Evolutionary conservation across 2,797 vertebrate genomes (phyloP), one percentile per base, ranked within the genome.

Genomic region (Molossus molossus): DNA sequence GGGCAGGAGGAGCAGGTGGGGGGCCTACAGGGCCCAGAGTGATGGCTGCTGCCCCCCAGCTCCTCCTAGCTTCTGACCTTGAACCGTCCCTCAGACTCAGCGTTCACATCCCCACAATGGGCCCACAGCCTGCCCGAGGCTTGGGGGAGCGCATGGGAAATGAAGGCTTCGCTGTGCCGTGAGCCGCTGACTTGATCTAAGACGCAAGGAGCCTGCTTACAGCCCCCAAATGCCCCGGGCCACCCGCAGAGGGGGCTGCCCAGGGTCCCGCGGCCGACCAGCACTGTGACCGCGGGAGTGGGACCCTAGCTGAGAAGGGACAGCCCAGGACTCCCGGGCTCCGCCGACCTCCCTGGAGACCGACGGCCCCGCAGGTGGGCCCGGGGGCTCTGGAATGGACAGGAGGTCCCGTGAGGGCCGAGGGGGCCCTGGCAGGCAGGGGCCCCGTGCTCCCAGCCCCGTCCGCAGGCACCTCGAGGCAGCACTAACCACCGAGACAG

Each of bases 401-500:
- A 21, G 60, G 37, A 12, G n/a, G 45, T 25, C n/a, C 5, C 0
- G 0, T 0, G 3, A 5, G 12, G 37, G n/a, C 33, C 0, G 2
- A 4, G 58, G 0, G 65, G n/a, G 65, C 65, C 65, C 17, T 17
- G 33, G 65, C 65, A 53, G 50, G 50, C 50, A 33, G 33, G 33
- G 3, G 33, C 33, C 33, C 33, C 33, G 33, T 33, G 33, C 33
- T 33, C 33, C 33, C 33, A 33, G 33, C 33, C n/a, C 18, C 7
- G 55, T 57, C 1, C 0, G 0, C 89, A 23, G 48, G 76, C 93
- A 53, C 93, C 88, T 58, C 0, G 1, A 17, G 75, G n/a, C 50
- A 65, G 45, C 13, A 0, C 33, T 0, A 6, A 7, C 67, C 91
- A 88, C 93, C 93, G 97, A 98, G 98, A 97, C 97, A 97, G 96